Base-by-base conservation (phyloP, 2,113 vertebrate species). In the Scomber japonicus region DNA sequence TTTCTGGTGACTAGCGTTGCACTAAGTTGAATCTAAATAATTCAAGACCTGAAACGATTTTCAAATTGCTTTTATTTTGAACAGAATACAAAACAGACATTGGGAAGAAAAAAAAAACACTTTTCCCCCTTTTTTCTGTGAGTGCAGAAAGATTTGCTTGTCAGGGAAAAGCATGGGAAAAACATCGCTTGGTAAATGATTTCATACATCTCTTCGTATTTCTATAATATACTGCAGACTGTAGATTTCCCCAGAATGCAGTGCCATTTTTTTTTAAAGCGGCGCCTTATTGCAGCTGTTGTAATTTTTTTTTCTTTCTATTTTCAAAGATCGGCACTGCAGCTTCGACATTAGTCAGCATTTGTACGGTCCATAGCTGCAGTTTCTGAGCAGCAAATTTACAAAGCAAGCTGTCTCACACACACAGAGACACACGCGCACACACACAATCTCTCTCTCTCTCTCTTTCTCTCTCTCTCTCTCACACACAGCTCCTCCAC, bases 1-100 rank as follows among this genome's bases (percentile, higher is more conserved):
- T 95, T 94, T 95, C 92, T 85, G 82, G 80, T 66, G 35, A 86
- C 89, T 84, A 81, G 83, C 84, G 71, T 93, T 81, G 89, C 89
- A 87, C 87, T 93, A 94, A 95, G 93, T 94, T 82, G 89, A 82
- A 93, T 92, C 91, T 95, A 93, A 96, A 95, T 95, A 93, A 95
- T 95, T 95, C 92, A 95, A 84, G 87, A 92, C 83, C 71, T 40
- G 75, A 65, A 89, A 88, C 81, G 90, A 79, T 90, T 95, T 86
- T 93, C 86, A 92, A 88, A 95, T 94, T 90, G 82, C 91, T 93
- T 94, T 95, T 93, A 92, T 93, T 93, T 91, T 90, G 84, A 89
- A 84, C 82, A 75, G 84, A 92, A 91, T 89, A 90, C 85, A 83
- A 87, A 89, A 86, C 82, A 90, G 86, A 92, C 83, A 83, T 82